Evolutionary conservation across 2,888 invertebrate genomes (phyloP).

Genomic region (Automeris io): DNA sequence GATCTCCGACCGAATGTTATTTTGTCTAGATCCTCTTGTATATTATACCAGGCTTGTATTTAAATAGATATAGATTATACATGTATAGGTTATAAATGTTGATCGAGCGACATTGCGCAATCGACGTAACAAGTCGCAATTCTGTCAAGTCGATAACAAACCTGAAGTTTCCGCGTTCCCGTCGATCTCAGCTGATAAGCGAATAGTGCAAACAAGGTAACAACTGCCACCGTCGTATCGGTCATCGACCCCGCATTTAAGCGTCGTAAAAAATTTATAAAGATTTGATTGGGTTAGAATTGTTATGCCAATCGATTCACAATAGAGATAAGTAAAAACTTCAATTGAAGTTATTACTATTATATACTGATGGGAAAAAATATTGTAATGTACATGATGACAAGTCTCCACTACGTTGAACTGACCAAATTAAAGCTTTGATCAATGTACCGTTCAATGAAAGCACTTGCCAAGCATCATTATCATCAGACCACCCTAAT

Average conservation of each 20-base stretch:
- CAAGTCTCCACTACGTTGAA: too few species aligned
- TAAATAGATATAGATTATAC: background rate
- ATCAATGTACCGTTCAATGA: too few species aligned
- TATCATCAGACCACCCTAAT: too few species aligned
- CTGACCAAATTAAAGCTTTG: too few species aligned
- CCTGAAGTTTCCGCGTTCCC: constrained; percentile 37
- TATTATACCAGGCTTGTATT: background rate
- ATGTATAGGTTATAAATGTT: background rate
- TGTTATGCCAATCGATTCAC: too few species aligned
- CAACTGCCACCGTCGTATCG: constrained; percentile 5
- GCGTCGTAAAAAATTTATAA: background rate
- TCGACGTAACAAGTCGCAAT: constrained; percentile 24
- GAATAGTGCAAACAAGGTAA: constrained; percentile 6
- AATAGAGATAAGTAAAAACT: too few species aligned
- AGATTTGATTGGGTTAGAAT: too few species aligned
- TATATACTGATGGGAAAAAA: too few species aligned
- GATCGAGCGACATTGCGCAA: constrained; percentile 2
- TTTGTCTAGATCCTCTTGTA: background rate
- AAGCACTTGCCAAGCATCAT: too few species aligned
- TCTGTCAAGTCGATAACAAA: constrained; percentile 30
- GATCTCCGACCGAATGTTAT: too few species aligned
- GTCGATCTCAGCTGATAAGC: constrained; percentile 33
- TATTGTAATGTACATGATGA: too few species aligned
- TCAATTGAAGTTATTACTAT: too few species aligned
- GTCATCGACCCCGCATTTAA: constrained; percentile 3